Evolutionary conservation across 2,113 vertebrate genomes (phyloP).

Genomic region (Monarcha castaneiventris): DNA sequence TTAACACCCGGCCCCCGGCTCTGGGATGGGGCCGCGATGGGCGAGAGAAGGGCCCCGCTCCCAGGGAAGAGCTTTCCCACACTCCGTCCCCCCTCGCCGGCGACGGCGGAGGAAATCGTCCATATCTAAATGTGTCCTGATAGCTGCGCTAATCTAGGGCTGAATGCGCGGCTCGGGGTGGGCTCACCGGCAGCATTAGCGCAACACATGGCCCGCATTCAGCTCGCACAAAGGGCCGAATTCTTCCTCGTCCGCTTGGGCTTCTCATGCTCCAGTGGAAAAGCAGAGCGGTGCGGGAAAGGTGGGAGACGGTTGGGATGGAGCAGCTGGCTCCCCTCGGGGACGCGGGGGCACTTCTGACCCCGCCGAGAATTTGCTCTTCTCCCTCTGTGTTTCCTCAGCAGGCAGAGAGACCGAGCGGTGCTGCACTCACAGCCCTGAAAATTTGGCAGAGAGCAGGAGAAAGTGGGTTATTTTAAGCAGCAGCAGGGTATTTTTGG

Average conservation of each 20-base stretch:
- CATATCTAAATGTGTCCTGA: constrained; percentile 83
- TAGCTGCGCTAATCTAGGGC: constrained; percentile 83
- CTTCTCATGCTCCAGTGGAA: not conserved
- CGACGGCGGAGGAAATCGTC: constrained; percentile 84
- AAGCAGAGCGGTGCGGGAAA: not conserved
- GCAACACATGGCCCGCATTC: constrained; percentile 83
- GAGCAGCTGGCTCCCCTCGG: constrained; percentile 11
- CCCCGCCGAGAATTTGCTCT: not conserved
- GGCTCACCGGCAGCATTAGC: constrained; percentile 79
- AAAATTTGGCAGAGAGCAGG: not conserved
- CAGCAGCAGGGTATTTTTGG: not conserved
- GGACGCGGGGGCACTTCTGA: not conserved
- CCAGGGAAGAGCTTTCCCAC: constrained; percentile 80
- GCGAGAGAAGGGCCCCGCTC: constrained; percentile 39
- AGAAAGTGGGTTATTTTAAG: not conserved
- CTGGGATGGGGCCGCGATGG: constrained; percentile 39
- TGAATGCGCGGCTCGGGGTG: constrained; percentile 80
- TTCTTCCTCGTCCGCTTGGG: constrained; percentile 58
- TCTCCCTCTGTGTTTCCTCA: accelerated
- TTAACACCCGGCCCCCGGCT: constrained; percentile 42
- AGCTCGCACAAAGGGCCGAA: constrained; percentile 76
- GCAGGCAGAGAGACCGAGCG: not conserved
- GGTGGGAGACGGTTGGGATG: not conserved
- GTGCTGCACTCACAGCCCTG: accelerated
- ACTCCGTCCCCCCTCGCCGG: constrained; percentile 64